phyloP scores from a whole-genome alignment of 2,797 vertebrate genomes.

The Holocentrus rufus region DNA sequence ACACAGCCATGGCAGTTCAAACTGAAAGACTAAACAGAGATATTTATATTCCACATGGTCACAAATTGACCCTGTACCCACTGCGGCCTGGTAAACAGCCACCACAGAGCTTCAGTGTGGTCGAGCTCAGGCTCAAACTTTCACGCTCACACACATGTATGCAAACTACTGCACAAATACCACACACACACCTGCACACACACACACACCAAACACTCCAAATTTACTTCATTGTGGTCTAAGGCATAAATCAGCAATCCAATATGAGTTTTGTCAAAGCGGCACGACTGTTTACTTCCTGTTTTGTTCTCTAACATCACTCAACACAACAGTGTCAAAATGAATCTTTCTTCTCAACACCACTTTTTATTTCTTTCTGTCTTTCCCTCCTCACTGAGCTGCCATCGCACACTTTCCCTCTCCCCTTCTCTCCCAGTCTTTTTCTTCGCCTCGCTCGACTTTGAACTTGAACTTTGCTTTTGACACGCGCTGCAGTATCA shows the following conservation, averaged over 20 bases:
- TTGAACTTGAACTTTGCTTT: constrained; percentile 10
- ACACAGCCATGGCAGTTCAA: not conserved
- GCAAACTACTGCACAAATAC: not conserved
- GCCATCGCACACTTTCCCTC: constrained; percentile 3
- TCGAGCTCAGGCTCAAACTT: constrained; percentile 31
- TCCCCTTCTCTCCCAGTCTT: not conserved
- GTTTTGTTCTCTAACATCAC: not conserved
- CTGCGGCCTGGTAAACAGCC: constrained; percentile 25
- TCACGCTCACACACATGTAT: constrained; percentile 31
- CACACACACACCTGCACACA: constrained; percentile 21
- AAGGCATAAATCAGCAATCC: constrained; percentile 51
- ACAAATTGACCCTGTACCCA: constrained; percentile 27
- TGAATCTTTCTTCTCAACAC: not conserved
- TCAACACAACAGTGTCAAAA: constrained; percentile 7
- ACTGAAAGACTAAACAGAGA: constrained; percentile 57
- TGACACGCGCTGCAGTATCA: constrained; percentile 10
- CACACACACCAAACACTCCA: constrained; percentile 2
- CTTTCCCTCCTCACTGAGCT: not conserved
- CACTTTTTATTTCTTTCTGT: not conserved
- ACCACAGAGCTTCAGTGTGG: constrained; percentile 69
- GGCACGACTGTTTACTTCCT: constrained; percentile 35
- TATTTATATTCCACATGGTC: constrained; percentile 56
- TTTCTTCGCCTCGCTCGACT: not conserved
- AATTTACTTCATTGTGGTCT: constrained; percentile 61
- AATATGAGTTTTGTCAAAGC: constrained; percentile 56